phyloP scores from a whole-genome alignment of 2,888 invertebrate species.

The Chirona hameri region DNA sequence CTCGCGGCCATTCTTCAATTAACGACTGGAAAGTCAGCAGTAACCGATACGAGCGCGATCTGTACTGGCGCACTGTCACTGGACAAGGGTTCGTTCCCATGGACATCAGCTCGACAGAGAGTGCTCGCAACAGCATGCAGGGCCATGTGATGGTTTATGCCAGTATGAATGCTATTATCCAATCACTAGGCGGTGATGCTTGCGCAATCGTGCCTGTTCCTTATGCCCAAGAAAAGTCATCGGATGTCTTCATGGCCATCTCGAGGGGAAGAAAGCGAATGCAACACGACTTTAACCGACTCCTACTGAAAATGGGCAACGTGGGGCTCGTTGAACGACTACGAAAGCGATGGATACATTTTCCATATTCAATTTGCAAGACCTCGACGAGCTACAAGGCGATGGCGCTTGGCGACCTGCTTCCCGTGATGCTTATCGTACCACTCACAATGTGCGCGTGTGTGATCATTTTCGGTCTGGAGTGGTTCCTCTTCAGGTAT shows the following conservation, averaged over 20 bases:
- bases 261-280: not conserved
- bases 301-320: too few relatives aligned
- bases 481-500: too few relatives aligned
- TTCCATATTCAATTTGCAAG: too few relatives aligned
- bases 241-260: not conserved
- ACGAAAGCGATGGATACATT: too few relatives aligned
- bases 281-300: not conserved
- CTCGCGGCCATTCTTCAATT: not conserved
- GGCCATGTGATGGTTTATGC: not conserved
- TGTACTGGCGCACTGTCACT: not conserved
- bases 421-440: too few relatives aligned
- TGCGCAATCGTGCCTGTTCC: not conserved
- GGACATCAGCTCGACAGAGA: not conserved
- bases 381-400: too few relatives aligned
- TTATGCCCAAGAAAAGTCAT: too few relatives aligned
- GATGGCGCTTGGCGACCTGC: too few relatives aligned
- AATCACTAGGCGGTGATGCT: not conserved
- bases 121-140: not conserved
- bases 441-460: too few relatives aligned
- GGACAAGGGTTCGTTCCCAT: not conserved
- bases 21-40: not conserved
- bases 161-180: not conserved
- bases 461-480: too few relatives aligned
- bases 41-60: not conserved
- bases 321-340: too few relatives aligned